phyloP scores from a whole-genome alignment of 2,888 invertebrate genomes.

The Polyommatus icarus region DNA sequence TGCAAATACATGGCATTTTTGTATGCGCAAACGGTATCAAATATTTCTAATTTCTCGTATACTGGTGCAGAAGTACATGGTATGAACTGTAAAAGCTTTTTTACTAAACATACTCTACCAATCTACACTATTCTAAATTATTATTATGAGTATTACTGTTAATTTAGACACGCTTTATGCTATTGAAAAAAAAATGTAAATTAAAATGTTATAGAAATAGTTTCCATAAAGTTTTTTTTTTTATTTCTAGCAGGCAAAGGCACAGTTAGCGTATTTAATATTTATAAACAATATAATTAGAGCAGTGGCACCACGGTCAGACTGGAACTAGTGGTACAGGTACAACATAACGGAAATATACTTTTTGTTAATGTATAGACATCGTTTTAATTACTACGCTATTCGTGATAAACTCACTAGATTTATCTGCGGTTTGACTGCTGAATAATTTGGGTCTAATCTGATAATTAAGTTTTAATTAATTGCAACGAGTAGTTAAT shows the following conservation, averaged over 20 bases:
- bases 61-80: not conserved
- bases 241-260: constrained; percentile 9
- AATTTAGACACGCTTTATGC: no score
- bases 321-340: constrained; percentile 3
- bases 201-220: not conserved
- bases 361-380: constrained; percentile 19
- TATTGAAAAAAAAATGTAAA: not conserved
- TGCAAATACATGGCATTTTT: no score
- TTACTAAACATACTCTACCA: no score
- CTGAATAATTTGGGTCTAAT: constrained; percentile 13
- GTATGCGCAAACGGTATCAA: no score
- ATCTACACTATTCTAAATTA: no score
- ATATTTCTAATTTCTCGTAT: not conserved
- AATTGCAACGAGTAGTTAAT: not conserved
- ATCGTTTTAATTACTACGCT: constrained; percentile 10
- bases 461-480: not conserved
- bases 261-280: constrained; percentile 8
- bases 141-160: no score
- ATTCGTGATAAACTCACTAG: constrained; percentile 5
- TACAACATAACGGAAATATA: constrained; percentile 15
- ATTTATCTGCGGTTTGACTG: not conserved
- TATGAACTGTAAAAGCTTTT: no score
- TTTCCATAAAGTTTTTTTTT: not conserved
- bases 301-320: constrained; percentile 13
- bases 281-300: constrained; percentile 21